Base-by-base conservation (phyloP, 2,797 vertebrate species). In the Scarus forsteni region DNA sequence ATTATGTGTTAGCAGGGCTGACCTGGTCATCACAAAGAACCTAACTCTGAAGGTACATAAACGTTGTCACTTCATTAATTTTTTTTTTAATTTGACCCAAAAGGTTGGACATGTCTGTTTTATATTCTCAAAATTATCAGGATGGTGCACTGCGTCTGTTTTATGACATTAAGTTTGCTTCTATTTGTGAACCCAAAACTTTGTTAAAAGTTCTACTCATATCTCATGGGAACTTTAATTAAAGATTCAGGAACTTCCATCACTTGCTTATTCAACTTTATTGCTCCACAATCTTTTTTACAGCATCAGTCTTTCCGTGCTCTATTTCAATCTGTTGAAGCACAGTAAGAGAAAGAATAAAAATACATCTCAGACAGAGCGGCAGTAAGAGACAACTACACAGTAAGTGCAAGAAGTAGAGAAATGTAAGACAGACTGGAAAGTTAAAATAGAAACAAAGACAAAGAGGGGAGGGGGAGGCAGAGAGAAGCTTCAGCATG, bases 371-470 rank as follows among this genome's bases (percentile, higher is more conserved):
- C 4, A 12, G 2, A 13, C 10, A 42, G 11, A 34, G 51, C 16
- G 34, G 14, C 16, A 27, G 52, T 38, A 27, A 40, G 53, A 38
- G 14, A 54, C 7, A 66, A 40, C 46, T 45, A 63, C 50, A 40
- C 64, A 70, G 72, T 19, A 43, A 45, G 12, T 0, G 18, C 8
- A 16, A 44, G 52, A 27, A 61, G 34, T 43, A 52, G 35, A n/a
- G 49, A 62, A 19, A 55, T 27, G 27, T 27, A 38, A 7, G 34
- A 0, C 13, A 66, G 11, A 55, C 0, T 35, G 6, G 43, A 14
- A 6, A 14, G 0, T 67, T 66, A 53, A 64, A 77, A 62, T 49
- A 75, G 53, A 10, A 51, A 38, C 51, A 70, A 53, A 65, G 61
- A 58, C 12, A 44, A 8, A 3, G 42, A 49, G 52, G 44, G 52